Conservation (phyloP, 2,113 vertebrate species). For the Myotis davidii region DNA sequence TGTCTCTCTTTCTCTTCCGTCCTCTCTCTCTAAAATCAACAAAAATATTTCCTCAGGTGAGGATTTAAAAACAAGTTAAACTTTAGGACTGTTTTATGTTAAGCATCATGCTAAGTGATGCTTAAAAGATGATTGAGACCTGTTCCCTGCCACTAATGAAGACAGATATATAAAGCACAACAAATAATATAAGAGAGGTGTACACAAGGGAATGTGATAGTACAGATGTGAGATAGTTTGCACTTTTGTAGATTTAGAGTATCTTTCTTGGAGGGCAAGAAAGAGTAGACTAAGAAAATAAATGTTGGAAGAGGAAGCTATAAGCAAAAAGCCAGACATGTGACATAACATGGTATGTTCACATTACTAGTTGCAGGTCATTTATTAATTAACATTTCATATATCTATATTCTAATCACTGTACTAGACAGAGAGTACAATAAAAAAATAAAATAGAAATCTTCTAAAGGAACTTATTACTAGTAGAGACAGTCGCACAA, state of each 20-base stretch:
- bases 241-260: neutral
- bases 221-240: neutral
- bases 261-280: neutral
- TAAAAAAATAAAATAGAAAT: conserved; percentile 5
- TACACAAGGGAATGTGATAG: neutral
- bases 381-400: neutral
- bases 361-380: neutral
- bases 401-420: neutral
- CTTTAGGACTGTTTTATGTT: neutral
- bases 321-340: neutral
- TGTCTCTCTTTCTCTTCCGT: neutral
- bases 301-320: neutral
- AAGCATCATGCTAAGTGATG: neutral
- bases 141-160: neutral
- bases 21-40: neutral
- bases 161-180: neutral
- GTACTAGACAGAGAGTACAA: neutral
- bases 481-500: neutral
- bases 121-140: neutral
- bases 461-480: neutral
- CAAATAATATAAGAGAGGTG: neutral
- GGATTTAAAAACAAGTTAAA: neutral
- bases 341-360: neutral
- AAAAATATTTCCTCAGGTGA: neutral
- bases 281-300: neutral